Evolutionary conservation across 2,888 invertebrate genomes (phyloP).

Genomic region (Pachycephus smyrnensis): DNA sequence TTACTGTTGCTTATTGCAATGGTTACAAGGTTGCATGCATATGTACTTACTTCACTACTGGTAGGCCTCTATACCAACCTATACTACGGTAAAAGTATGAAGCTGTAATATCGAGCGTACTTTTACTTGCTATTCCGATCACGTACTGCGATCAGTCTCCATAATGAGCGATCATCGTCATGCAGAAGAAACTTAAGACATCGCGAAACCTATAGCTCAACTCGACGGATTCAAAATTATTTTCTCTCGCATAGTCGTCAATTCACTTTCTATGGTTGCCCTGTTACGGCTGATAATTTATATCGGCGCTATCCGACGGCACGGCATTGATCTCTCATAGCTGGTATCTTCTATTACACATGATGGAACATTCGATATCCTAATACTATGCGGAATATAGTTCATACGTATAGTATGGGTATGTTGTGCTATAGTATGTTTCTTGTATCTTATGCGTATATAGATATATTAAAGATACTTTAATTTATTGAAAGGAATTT

Average conservation of each 20-base stretch:
- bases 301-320: background rate
- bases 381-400: background rate
- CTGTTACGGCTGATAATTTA: background rate
- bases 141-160: slow-evolving; percentile 26
- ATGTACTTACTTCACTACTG: background rate
- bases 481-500: background rate
- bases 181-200: background rate
- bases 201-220: background rate
- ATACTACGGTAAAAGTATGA: slow-evolving; percentile 45
- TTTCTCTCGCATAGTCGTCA: background rate
- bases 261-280: background rate
- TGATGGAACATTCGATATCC: background rate
- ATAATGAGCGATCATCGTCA: slow-evolving; percentile 13
- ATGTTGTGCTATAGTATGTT: background rate
- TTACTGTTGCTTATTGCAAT: slow-evolving; percentile 40
- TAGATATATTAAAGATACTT: background rate
- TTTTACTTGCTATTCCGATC: slow-evolving; percentile 39
- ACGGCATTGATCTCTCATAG: background rate
- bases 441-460: background rate
- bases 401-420: background rate
- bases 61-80: slow-evolving; percentile 17
- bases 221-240: background rate
- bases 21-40: slow-evolving; percentile 52
- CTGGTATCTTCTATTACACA: background rate
- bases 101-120: slow-evolving; percentile 24